Evolutionary conservation across 2,888 invertebrate genomes (phyloP), one percentile per base, ranked within the genome.

Genomic region (Morpho deidamia): DNA sequence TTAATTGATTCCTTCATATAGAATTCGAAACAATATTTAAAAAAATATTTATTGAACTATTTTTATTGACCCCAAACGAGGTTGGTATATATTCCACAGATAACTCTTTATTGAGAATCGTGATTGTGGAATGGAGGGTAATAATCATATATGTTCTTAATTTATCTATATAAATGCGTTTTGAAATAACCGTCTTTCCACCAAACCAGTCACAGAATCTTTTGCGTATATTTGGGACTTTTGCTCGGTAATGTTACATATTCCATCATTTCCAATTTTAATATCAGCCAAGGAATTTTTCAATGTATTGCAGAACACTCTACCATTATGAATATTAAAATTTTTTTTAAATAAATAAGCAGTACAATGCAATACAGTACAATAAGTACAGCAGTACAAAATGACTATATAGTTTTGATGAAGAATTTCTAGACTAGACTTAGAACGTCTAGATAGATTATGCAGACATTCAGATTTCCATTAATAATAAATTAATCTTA

Each of bases 121-220:
- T 42, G n/a, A 34, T 35, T 33, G 23, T 49, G 49, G 23, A 43
- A 42, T 37, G 35, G n/a, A 49, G 42, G 8, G 11, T 42, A 42
- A 49, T 42, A 49, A 38, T 14, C 9, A n/a, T 38, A 38, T 32
- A 32, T 2, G 23, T 23, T 5, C 7, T 41, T 49, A 41, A 42
- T 49, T 49, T 12, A 49, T 42, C 42, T 42, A 49, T 35, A 23
- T 2, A 23, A 23, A 23, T 23, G 23, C 23, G 5, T 23, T 23
- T 23, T 23, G 23, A 23, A 23, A 23, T 23, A 23, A 23, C 23
- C 23, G 23, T 23, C 58, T 14, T 59, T 67, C 71, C 68, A 79
- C 82, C 81, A 82, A 83, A 83, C 83, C 81, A 83, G 83, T 66
- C 78, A 78, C 80, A 69, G 68, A 60, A 56, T 51, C 49, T 41